phyloP scores from a whole-genome alignment of 92 coral and sea anemone species.

The Epizoanthus stellaris region DNA sequence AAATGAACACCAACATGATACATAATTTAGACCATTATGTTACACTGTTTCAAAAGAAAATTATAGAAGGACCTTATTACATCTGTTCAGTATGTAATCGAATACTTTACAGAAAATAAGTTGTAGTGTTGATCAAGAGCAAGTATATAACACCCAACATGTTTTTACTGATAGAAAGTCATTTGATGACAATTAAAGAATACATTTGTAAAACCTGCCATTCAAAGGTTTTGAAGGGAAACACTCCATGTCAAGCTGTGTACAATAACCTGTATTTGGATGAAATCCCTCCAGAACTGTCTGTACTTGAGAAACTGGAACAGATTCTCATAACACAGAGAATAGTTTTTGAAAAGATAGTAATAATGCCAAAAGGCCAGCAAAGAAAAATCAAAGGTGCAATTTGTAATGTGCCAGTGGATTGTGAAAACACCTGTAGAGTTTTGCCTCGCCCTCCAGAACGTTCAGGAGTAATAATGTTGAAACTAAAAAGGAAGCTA shows the following conservation, averaged over 20 bases:
- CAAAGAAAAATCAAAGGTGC: conserved; percentile 51
- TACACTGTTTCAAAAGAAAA: conserved; percentile 51
- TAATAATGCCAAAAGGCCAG: conserved; percentile 70
- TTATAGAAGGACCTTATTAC: conserved; percentile 72
- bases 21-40: conserved; percentile 49
- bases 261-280: no score
- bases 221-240: no score
- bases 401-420: no score
- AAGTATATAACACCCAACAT: conserved; percentile 3
- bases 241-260: no score
- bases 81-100: no score
- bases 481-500: conserved; percentile 62
- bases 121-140: neutral
- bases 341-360: no score
- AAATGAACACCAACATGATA: no score
- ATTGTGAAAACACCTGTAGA: conserved; percentile 65
- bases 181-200: conserved; percentile 52
- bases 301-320: no score
- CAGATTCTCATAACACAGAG: no score
- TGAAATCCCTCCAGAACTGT: no score
- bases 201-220: conserved; percentile 51
- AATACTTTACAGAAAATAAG: conserved; percentile 38
- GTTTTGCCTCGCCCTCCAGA: conserved; percentile 68
- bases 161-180: conserved; percentile 31
- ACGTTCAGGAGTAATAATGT: conserved; percentile 67